Base-by-base conservation (phyloP, 2,113 vertebrate species). In the Scophthalmus maximus region DNA sequence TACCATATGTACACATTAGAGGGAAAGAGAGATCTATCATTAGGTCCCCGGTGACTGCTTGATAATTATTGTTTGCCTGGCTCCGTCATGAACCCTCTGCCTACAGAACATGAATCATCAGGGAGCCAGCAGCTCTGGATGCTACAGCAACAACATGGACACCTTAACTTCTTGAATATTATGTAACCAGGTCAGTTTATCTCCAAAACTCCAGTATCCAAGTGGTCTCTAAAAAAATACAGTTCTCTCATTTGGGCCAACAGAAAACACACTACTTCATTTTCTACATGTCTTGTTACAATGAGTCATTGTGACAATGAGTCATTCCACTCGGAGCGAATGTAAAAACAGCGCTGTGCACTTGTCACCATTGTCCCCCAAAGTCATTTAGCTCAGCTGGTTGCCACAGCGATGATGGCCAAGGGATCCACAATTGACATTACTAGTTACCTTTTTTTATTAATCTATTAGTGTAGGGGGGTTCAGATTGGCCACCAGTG, bases 41-140 rank as follows among this genome's bases (percentile, higher is more conserved):
- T 78, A 86, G 52, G 65, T 81, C 74, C 61, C 71, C 40, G 59
- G 30, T 66, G 70, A 61, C 73, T 53, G 79, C 76, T 59, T 68
- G 69, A 68, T 89, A 80, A 88, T 87, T 85, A 88, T 68, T 70
- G 74, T 87, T 85, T 85, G 73, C 80, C 44, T 56, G 75, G 68
- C 74, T 77, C 55, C 6, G 5, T 68, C 62, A 34, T 78, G 79
- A 81, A 83, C 71, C 53, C n/a, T 82, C 84, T 85, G 87, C 89
- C 87, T 89, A 88, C 88, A 83, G 67, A 70, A 73, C 32, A 63
- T 89, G 88, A 91, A 73, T 92, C 88, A 88, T 80, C 78, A 17
- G 76, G 65, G 64, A 81, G 59, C 72, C 66, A 68, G 49, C 57
- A 65, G 78, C 73, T 73, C 65, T 23, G 78, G 66, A 71, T 65